Evolutionary conservation across 2,113 vertebrate genomes (phyloP).

Genomic region (Oncorhynchus tshawytscha): DNA sequence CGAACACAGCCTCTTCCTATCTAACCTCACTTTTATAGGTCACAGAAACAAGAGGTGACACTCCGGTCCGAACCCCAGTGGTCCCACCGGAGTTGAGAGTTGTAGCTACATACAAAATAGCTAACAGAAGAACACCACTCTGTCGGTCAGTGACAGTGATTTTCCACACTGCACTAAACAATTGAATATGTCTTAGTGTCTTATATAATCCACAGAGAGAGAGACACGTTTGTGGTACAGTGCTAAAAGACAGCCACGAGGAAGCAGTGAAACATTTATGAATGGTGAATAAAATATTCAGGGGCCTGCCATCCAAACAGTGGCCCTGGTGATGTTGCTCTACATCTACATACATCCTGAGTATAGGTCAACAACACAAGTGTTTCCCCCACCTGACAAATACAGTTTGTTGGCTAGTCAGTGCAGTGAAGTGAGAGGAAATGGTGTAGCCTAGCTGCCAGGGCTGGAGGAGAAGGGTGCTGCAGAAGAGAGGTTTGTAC

Average conservation of each 20-base stretch:
- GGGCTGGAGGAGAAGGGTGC: too few species aligned
- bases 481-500: too few species aligned
- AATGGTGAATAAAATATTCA: slow-evolving; percentile 51
- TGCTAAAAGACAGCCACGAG: slow-evolving; percentile 4
- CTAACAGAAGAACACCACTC: neutral
- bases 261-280: slow-evolving; percentile 54
- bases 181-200: neutral
- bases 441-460: too few species aligned
- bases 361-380: slow-evolving; percentile 13
- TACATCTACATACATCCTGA: slow-evolving; percentile 23
- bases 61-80: neutral
- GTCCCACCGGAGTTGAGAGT: neutral
- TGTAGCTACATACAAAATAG: neutral
- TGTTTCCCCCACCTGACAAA: too few species aligned
- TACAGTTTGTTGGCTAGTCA: too few species aligned
- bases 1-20: neutral
- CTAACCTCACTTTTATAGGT: neutral
- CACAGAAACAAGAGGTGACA: neutral
- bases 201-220: neutral
- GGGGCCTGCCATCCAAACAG: neutral
- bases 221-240: neutral
- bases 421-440: too few species aligned
- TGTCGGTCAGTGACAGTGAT: neutral
- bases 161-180: neutral
- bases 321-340: slow-evolving; percentile 13